Evolutionary conservation across 2,888 invertebrate species (phyloP).

Genomic region (Smittia aterrima): DNA sequence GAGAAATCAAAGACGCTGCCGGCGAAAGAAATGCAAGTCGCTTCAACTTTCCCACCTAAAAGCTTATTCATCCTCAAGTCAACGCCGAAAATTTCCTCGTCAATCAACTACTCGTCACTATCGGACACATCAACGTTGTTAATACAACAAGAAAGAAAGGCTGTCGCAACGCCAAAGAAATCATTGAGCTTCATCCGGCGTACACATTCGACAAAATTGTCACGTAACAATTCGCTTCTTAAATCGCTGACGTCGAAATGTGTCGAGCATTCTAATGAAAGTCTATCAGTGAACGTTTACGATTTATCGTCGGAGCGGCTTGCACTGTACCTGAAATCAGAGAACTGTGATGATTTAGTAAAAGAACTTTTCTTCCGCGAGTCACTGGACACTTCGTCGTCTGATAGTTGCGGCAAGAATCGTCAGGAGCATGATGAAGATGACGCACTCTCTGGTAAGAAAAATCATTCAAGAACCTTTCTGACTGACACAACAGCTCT

Average conservation of each 20-base stretch:
- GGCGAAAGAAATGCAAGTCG: not conserved
- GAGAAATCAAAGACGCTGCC: conserved; percentile 64
- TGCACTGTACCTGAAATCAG: conserved; percentile 51
- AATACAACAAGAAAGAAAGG: conserved; percentile 41
- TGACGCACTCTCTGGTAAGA: conserved; percentile 70
- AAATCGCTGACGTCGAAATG: conserved; percentile 59
- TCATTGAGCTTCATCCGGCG: conserved; percentile 66
- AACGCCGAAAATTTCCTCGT: conserved; percentile 47
- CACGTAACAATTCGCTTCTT: conserved; percentile 64
- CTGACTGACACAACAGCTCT: not conserved
- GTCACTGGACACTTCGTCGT: conserved; percentile 23
- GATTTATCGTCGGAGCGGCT: conserved; percentile 52
- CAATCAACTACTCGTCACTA: conserved; percentile 44
- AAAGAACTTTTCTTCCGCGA: conserved; percentile 43
- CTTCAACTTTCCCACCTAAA: conserved; percentile 53
- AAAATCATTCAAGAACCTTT: not conserved
- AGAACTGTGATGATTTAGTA: conserved; percentile 49
- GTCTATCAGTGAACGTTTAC: conserved; percentile 53
- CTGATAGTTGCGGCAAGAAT: conserved; percentile 24
- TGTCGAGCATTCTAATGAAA: conserved; percentile 56
- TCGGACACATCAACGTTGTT: not conserved
- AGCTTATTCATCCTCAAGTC: conserved; percentile 53
- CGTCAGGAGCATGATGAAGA: conserved; percentile 59
- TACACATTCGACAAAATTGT: conserved; percentile 70
- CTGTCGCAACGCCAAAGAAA: conserved; percentile 56